Evolutionary conservation across 2,113 vertebrate species (phyloP), one percentile per base, ranked within the genome.

Genomic region (Oxygymnocypris stewartii): DNA sequence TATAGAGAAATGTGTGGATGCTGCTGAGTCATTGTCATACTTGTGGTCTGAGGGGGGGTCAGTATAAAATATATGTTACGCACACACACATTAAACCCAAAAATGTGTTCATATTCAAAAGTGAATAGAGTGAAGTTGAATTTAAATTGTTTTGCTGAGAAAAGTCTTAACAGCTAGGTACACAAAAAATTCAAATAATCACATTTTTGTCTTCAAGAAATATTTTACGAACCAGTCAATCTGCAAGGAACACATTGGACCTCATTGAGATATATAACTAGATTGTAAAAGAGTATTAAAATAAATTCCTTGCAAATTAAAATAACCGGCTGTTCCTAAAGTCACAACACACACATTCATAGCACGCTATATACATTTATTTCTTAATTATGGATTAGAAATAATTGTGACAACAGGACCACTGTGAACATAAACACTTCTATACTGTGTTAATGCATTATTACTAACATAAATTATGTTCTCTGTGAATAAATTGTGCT

Each of bases 21-120:
- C 57, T 81, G 76, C 87, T 89, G 91, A 91, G 87, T 84, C 88
- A 89, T 87, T 83, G 88, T 92, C 88, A 93, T 91, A 92, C 87
- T 91, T 94, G 93, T 87, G 92, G 92, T 92, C 57, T 61, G 81
- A 69, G 82, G 51, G 44, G 42, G 75, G 78, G 84, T 74, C 74
- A 65, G 63, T 84, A 67, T 63, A 81, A 86, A 92, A 91, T 90
- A 84, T 89, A 20, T 20, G 85, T 88, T 51, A 4, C 28, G 47
- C 76, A 88, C 86, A 90, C 89, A 92, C 89, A 90, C 85, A 92
- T 59, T 9, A 59, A 59, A 69, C 7, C 14, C 18, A 37, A 69
- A 69, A 69, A 18, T 69, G 65, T 16, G 28, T 67, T 2, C 10
- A 23, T 73, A 18, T 40, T 18, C 35, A 73, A 73, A 73, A 73